Conservation (phyloP, 2,888 invertebrate species). For the Girardia tigrina region DNA sequence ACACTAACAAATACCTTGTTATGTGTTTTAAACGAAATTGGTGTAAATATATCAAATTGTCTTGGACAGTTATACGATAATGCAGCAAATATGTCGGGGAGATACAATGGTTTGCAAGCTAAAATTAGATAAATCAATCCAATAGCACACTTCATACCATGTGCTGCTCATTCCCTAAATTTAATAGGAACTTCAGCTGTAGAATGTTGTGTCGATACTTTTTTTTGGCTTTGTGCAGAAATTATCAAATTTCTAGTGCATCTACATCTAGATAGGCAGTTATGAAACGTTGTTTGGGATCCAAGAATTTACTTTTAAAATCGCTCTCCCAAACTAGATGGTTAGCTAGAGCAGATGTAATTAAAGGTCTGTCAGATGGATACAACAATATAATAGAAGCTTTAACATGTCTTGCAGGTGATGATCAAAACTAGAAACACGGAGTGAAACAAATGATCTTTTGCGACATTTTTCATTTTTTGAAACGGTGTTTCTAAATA, state of each 20-base stretch:
- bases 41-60: background rate
- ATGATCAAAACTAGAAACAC: background rate
- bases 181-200: background rate
- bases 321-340: background rate
- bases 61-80: too few relatives aligned
- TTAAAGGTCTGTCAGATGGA: background rate
- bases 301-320: background rate
- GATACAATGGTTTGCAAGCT: background rate
- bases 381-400: background rate
- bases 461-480: background rate
- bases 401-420: too few relatives aligned
- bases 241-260: background rate
- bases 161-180: background rate
- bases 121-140: background rate
- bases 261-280: background rate
- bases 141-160: background rate
- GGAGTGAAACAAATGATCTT: background rate
- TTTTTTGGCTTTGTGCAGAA: background rate
- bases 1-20: background rate
- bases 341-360: background rate
- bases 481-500: background rate
- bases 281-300: background rate
- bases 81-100: background rate
- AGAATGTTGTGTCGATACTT: background rate
- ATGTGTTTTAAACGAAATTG: background rate